A percentile compares a stretch with the other conserved stretches of the same genome.
phyloP scores from a whole-genome alignment of 2,797 vertebrate species.

The Syngnathus rostellatus region DNA sequence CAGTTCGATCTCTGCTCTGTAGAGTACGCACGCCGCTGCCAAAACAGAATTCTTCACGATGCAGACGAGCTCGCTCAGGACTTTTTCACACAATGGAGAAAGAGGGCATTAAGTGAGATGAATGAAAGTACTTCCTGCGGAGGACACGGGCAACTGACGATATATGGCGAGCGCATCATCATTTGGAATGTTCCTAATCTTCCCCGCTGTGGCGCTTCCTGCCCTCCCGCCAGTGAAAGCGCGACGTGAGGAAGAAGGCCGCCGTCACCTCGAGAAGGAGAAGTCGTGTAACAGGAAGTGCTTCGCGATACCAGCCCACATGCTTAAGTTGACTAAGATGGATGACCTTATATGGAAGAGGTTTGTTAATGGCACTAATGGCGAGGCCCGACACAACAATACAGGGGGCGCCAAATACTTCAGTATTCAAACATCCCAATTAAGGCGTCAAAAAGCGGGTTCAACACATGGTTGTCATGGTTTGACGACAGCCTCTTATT shows the following conservation, averaged over 20 bases:
- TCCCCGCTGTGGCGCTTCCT: constrained; percentile 26
- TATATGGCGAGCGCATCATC: background rate
- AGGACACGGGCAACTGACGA: background rate
- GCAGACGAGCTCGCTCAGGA: background rate
- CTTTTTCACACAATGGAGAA: background rate
- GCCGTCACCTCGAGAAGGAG: constrained; percentile 42
- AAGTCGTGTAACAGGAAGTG: constrained; percentile 56
- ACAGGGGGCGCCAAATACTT: constrained; percentile 1
- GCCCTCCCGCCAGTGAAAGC: constrained; percentile 25
- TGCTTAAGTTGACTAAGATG: constrained; percentile 24
- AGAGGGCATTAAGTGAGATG: background rate
- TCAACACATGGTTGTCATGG: constrained; percentile 47
- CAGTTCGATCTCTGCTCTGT: background rate
- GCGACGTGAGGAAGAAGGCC: constrained; percentile 32
- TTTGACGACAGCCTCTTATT: constrained; percentile 39
- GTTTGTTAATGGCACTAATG: constrained; percentile 10
- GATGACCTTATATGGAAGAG: constrained; percentile 58
- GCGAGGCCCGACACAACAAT: constrained; percentile 4
- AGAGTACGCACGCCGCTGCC: background rate
- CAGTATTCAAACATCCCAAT: constrained; percentile 45
- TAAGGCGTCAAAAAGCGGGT: constrained; percentile 41
- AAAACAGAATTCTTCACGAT: background rate
- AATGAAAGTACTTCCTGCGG: background rate
- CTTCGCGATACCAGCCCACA: constrained; percentile 37
- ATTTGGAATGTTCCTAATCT: constrained; percentile 18